Conservation (phyloP, 92 coral and sea anemone species). For the Porites rus region DNA sequence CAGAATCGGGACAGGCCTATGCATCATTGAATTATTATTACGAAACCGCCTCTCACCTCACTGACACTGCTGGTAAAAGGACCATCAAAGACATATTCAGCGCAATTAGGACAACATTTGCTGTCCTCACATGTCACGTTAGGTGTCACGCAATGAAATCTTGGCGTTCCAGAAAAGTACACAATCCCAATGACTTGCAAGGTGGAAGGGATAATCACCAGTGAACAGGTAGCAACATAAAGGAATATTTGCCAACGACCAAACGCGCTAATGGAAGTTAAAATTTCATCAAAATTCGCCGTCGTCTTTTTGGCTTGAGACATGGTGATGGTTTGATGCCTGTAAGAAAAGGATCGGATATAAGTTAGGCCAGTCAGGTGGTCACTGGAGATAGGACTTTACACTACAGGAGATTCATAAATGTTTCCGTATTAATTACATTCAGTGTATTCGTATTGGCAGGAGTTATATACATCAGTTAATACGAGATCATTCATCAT, state of each 20-base stretch:
- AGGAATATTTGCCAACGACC: slow-evolving; percentile 35
- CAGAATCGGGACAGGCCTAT: too few relatives aligned
- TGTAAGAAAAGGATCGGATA: not conserved
- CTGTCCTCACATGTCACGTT: slow-evolving; percentile 60
- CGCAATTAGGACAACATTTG: slow-evolving; percentile 60
- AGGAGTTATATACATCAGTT: too few relatives aligned
- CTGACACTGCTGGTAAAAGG: slow-evolving; percentile 53
- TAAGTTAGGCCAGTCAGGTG: too few relatives aligned
- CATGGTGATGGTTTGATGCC: not conserved
- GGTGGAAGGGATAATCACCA: slow-evolving; percentile 27
- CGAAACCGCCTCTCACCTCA: slow-evolving; percentile 24
- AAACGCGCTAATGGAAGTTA: slow-evolving; percentile 29
- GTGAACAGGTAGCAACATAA: slow-evolving; percentile 10
- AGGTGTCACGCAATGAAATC: slow-evolving; percentile 59
- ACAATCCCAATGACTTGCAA: slow-evolving; percentile 33
- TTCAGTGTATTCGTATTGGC: too few relatives aligned
- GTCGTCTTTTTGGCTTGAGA: not conserved
- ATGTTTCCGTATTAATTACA: too few relatives aligned
- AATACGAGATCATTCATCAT: too few relatives aligned
- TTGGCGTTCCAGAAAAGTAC: slow-evolving; percentile 56
- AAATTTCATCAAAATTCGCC: slow-evolving; percentile 41
- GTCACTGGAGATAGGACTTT: too few relatives aligned
- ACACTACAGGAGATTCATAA: too few relatives aligned
- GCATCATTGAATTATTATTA: not conserved
- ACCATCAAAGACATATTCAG: slow-evolving; percentile 52